Evolutionary conservation across 2,113 vertebrate genomes (phyloP).

Genomic region (Heptranchias perlo): DNA sequence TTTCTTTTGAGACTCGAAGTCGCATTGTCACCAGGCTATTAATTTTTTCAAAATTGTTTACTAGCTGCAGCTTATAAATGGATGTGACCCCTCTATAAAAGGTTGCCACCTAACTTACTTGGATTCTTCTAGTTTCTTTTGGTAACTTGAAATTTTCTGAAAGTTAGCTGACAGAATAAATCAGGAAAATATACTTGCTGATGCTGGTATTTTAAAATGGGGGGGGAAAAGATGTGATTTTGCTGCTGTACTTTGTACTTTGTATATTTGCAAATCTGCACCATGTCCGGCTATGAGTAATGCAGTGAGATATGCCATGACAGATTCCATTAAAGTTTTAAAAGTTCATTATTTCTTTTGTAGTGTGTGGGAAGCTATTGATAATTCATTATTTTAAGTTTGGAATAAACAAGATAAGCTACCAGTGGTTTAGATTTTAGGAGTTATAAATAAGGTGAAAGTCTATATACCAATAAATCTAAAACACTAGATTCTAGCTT

Average conservation of each 20-base stretch:
- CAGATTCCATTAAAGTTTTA: not conserved
- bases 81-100: too few relatives aligned
- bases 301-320: not conserved
- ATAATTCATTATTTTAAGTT: not conserved
- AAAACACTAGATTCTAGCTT: not conserved
- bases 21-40: too few relatives aligned
- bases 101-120: not conserved
- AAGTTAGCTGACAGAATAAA: not conserved
- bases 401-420: not conserved
- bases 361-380: not conserved
- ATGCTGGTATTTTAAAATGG: too few relatives aligned
- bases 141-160: not conserved
- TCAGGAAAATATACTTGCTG: too few relatives aligned
- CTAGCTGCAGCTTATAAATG: too few relatives aligned
- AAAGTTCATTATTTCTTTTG: not conserved
- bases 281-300: not conserved
- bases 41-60: too few relatives aligned
- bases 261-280: not conserved
- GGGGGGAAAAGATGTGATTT: too few relatives aligned
- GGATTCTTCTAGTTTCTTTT: not conserved
- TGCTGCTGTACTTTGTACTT: not conserved
- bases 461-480: not conserved
- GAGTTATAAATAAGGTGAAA: not conserved
- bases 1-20: too few relatives aligned
- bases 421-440: not conserved